These are phyloP conservation scores for Trichogramma dendrolimi DNA, from an alignment of 2,888 invertebrate genomes.

Conservation along the genomic window DNA sequence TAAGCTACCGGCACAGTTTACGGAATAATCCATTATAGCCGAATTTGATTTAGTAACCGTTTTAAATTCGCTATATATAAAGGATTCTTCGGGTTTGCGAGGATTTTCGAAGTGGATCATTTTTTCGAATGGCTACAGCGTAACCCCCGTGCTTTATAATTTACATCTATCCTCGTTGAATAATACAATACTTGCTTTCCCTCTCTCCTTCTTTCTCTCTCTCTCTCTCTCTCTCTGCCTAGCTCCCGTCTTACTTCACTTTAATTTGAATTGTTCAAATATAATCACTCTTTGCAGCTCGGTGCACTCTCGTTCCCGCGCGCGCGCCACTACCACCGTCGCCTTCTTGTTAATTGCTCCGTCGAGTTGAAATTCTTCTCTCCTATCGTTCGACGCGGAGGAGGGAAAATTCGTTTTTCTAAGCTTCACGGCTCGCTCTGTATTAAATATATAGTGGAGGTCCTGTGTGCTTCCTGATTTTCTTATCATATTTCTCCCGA, in stretches of 20 bases:
- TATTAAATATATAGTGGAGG: neutral
- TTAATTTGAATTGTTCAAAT: slow-evolving; percentile 17
- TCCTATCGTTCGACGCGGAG: neutral
- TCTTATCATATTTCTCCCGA: slow-evolving; percentile 8
- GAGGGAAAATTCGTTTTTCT: slow-evolving; percentile 9
- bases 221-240: slow-evolving; percentile 4
- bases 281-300: slow-evolving; percentile 13
- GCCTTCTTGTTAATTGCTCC: slow-evolving; percentile 6
- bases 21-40: too few relatives aligned
- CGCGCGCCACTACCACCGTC: too few relatives aligned
- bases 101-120: too few relatives aligned
- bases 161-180: too few relatives aligned
- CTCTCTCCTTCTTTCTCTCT: slow-evolving; percentile 14
- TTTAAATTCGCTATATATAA: too few relatives aligned
- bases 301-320: neutral
- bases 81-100: too few relatives aligned
- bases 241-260: slow-evolving; percentile 10
- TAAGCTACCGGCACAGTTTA: too few relatives aligned
- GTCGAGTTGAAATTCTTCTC: neutral
- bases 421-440: too few relatives aligned
- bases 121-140: too few relatives aligned
- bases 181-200: slow-evolving; percentile 9
- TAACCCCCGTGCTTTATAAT: too few relatives aligned
- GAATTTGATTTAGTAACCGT: too few relatives aligned
- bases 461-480: slow-evolving; percentile 2